These are phyloP conservation scores for Somateria mollissima DNA, from an alignment of 2,797 vertebrate genomes.

Conservation along the genomic window DNA sequence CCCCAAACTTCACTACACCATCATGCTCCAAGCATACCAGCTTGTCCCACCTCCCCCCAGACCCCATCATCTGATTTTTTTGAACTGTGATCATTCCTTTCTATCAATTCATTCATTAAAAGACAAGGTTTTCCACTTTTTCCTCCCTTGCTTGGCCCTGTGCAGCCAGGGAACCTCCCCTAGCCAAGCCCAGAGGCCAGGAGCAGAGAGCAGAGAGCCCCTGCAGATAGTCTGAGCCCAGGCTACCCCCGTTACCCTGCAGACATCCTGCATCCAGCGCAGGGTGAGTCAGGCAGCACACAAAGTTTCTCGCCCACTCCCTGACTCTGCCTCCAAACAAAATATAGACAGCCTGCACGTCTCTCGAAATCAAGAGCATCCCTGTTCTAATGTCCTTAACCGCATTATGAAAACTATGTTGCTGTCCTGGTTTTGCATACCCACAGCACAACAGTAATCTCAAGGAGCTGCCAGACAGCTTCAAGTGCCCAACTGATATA, in stretches of 20 bases:
- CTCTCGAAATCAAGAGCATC: not conserved
- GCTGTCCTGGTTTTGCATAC: not conserved
- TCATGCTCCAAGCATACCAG: not conserved
- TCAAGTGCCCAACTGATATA: not conserved
- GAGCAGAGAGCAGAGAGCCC: not conserved
- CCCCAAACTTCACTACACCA: not conserved
- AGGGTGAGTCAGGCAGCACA: not conserved
- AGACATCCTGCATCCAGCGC: not conserved
- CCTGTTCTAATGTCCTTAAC: not conserved
- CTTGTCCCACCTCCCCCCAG: not conserved
- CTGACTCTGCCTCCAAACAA: not conserved
- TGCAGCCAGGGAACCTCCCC: not conserved
- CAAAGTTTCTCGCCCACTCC: not conserved
- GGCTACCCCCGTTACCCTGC: not conserved
- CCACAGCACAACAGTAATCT: not conserved
- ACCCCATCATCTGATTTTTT: not conserved
- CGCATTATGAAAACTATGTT: not conserved
- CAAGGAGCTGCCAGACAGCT: not conserved
- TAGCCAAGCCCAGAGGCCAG: not conserved
- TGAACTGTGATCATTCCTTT: not conserved
- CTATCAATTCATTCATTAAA: not conserved
- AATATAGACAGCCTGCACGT: accelerated
- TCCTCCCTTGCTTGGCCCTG: not conserved
- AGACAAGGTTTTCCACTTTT: not conserved
- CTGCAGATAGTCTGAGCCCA: not conserved